Conservation (phyloP, 2,113 vertebrate genomes). For the Astur gentilis region DNA sequence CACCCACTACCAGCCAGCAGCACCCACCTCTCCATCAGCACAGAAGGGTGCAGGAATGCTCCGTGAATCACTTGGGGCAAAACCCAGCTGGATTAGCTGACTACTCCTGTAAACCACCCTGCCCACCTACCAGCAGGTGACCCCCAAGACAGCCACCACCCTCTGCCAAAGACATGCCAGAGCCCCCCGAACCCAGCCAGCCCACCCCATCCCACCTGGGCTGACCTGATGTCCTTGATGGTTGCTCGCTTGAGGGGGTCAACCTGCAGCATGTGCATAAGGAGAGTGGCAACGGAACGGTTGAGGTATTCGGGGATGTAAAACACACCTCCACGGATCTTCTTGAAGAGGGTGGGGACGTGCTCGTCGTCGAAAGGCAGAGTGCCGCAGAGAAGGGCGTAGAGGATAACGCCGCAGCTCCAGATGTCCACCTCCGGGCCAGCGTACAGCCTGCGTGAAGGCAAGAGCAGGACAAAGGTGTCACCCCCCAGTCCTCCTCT, state of each 20-base stretch:
- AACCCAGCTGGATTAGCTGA: neutral
- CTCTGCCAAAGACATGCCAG: rapidly evolving
- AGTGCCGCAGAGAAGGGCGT: slow-evolving; percentile 94
- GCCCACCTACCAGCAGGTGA: neutral
- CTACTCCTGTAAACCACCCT: neutral
- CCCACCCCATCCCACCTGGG: neutral
- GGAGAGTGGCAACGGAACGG: slow-evolving; percentile 88
- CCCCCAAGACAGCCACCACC: neutral
- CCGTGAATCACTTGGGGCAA: neutral
- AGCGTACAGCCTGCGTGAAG: slow-evolving; percentile 83
- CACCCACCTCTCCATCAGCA: neutral
- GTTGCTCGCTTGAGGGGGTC: slow-evolving; percentile 96
- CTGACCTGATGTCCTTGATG: slow-evolving; percentile 96
- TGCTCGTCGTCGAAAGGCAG: slow-evolving; percentile 97
- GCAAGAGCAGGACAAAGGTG: neutral
- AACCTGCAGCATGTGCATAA: slow-evolving; percentile 96
- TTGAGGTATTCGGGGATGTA: slow-evolving; percentile 97
- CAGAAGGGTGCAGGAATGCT: neutral
- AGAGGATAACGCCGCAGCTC: slow-evolving; percentile 97
- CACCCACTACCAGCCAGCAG: neutral
- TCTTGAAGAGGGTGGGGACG: slow-evolving; percentile 96
- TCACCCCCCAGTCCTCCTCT: neutral
- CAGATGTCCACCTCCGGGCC: slow-evolving; percentile 98
- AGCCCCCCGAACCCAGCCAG: neutral
- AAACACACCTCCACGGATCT: slow-evolving; percentile 98